Evolutionary conservation across 2,797 vertebrate species (phyloP).

Genomic region (Arctocebus calabarensis): DNA sequence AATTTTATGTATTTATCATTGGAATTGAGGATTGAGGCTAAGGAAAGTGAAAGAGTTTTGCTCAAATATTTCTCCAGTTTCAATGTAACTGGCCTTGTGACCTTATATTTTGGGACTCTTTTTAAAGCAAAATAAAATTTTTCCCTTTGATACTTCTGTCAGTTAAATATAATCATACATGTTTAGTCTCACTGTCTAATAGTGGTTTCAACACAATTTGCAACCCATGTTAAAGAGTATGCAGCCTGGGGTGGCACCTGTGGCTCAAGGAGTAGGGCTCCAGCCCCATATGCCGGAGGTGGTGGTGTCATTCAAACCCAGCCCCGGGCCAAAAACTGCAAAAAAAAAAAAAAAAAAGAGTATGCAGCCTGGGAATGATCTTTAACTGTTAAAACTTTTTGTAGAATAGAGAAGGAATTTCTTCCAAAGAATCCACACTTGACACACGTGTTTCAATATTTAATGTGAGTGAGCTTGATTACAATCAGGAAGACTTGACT

Average conservation of each 20-base stretch:
- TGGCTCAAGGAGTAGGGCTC: too few relatives aligned
- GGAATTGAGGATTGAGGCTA: neutral
- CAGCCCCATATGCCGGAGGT: too few relatives aligned
- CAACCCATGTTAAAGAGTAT: neutral
- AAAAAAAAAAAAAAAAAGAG: too few relatives aligned
- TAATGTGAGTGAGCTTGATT: neutral
- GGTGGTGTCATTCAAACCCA: too few relatives aligned
- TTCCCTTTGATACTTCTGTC: neutral
- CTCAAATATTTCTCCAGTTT: neutral
- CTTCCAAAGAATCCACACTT: neutral
- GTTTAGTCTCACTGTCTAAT: neutral
- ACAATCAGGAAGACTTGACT: neutral
- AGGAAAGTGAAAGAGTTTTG: neutral
- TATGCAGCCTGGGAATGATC: neutral
- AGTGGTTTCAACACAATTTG: neutral
- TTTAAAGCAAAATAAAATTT: neutral
- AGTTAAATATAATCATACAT: neutral
- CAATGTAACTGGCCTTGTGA: neutral
- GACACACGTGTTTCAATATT: neutral
- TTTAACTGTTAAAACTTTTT: neutral
- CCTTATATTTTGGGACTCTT: neutral
- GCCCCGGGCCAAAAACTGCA: too few relatives aligned
- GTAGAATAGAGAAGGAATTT: neutral
- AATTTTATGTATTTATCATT: neutral
- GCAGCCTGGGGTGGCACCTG: neutral